Evolutionary conservation across 2,797 vertebrate species (phyloP), one percentile per base, ranked within the genome.

Genomic region (Acestrorhynchus altus): DNA sequence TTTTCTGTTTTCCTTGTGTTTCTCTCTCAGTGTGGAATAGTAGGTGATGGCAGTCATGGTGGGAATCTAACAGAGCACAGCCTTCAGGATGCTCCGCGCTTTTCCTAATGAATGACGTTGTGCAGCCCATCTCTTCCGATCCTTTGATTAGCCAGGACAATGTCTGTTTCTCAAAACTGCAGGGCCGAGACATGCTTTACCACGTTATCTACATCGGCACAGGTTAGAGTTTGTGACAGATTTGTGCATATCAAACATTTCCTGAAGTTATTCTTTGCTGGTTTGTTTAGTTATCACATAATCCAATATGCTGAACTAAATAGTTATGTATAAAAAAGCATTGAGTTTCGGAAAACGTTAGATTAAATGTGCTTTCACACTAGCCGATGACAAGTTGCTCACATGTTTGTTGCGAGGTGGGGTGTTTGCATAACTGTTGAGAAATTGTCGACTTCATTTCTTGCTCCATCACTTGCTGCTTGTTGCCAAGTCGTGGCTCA

Each of bases 71-170:
- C 96, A 0, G 96, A 98, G 73, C 93, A 96, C 73, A 98, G 95
- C 87, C 96, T 98, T 77, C 97, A 98, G 83, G 96, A 99, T 1
- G 97, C 97, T 44, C 97, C 97, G 88, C 94, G 95, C 97, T 98
- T 90, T 95, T 98, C 80, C 90, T 98, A 82, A 98, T 97, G 96
- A 96, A 95, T 0, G 96, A 98, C 0, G 96, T 97, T 7, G 91
- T 97, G 16, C 97, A 98, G 84, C 96, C 97, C 0, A 86, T 97
- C 64, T 93, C 90, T 61, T 52, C 93, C 1, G 88, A 95, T 83
- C 97, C 97, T 0, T 88, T 95, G 83, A 95, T 98, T 87, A 94
- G 94, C 89, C 96, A 97, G 87, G 96, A 98, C 91, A 96, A 93
- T 82, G 90, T 95, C 69, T 94, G 97, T 66, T 95, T 98, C 86